Conservation (phyloP, 2,888 invertebrate genomes). For the Polyommatus iphigenia region DNA sequence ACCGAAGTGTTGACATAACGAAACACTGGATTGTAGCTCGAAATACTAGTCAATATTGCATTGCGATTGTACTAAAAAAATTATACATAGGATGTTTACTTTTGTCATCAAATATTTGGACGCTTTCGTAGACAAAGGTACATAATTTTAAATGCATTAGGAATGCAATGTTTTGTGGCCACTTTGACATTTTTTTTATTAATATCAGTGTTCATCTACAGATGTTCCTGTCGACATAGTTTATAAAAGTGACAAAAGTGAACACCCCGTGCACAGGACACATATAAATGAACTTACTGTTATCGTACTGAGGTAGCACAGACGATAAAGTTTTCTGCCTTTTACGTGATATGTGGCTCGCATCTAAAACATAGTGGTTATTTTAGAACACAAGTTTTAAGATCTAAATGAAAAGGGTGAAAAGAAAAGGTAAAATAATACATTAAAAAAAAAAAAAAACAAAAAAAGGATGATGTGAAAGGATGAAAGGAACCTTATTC, state of each 20-base stretch:
- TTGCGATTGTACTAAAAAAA: conserved; percentile 14
- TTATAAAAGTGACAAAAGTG: conserved; percentile 2
- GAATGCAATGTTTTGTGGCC: background rate
- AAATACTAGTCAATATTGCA: background rate
- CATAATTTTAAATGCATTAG: conserved; percentile 23
- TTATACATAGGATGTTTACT: conserved; percentile 15
- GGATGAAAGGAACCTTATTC: background rate
- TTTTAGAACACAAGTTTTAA: conserved; percentile 30
- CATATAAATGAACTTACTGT: conserved; percentile 59
- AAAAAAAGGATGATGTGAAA: background rate
- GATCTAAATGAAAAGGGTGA: background rate
- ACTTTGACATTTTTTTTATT: background rate
- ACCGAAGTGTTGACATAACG: conserved; percentile 17
- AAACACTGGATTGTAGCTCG: conserved; percentile 1
- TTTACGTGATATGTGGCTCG: conserved; percentile 49
- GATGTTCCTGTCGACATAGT: background rate
- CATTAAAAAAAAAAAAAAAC: background rate
- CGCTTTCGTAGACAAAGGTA: background rate
- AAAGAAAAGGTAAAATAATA: background rate
- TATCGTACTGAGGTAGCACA: conserved; percentile 54
- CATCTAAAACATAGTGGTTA: conserved; percentile 42
- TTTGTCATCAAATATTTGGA: background rate
- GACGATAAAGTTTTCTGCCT: conserved; percentile 53
- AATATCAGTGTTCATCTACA: background rate
- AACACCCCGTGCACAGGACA: conserved; percentile 36